Base-by-base conservation (phyloP, 2,113 vertebrate species). In the Suncus etruscus region DNA sequence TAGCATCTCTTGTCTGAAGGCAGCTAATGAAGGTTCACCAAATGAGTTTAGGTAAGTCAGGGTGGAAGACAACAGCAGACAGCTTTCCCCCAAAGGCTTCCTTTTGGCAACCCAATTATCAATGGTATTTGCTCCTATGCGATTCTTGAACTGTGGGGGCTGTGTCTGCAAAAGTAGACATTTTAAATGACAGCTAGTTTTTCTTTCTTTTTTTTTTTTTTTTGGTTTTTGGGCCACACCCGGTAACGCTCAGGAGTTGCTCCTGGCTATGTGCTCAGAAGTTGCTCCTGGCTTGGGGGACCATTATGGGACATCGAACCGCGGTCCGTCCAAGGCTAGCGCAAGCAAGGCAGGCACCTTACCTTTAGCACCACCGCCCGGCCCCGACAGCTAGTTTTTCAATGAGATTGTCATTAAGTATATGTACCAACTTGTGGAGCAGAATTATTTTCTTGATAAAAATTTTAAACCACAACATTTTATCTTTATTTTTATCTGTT, bases 41-140 rank as follows among this genome's bases (percentile, higher is more conserved):
- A 39, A 66, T 75, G 97, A 98, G 78, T 86, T 93, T 27, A 97
- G 98, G 99, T 99, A 97, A 98, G 98, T 93, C 83, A n/a, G 0
- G 31, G 75, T 82, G 14, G 70, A 29, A 29, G 8, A 69, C 65
- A 83, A 6, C 8, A 39, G 31, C 11, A 54, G 27, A 29, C 18
- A 83, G 24, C 51, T 83, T 22, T 15, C 61, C 58, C 61, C 32
- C 39, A 39, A 39, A 68, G 69, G n/a, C 31, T 11, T 9, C 22
- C 50, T 10, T 86, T 89, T 72, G 61, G 73, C 47, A 83, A 10
- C 65, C 29, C 88, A 86, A 45, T 83, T 61, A 89, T n/a, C 6
- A n/a, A 4, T 91, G 54, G 24, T 18, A 20, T 15, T 92, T 85
- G 66, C 20, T 31, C 27, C 27, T 66, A 66, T 68, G 61, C 29